Evolutionary conservation across 2,113 vertebrate species (phyloP), one percentile per base, ranked within the genome.

Genomic region (Capricornis sumatraensis): DNA sequence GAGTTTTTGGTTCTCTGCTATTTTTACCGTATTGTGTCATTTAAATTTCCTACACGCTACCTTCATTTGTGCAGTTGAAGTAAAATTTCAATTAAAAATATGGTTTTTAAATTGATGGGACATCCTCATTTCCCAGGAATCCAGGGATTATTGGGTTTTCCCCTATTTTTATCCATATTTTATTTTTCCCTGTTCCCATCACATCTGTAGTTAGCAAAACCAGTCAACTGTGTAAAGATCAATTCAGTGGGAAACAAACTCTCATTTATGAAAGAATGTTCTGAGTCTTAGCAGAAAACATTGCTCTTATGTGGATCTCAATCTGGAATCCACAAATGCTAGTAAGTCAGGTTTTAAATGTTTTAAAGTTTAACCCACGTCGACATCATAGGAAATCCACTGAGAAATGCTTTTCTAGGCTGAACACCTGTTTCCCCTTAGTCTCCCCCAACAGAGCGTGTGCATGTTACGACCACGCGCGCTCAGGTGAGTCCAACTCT

Each of bases 21-120:
- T 99, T 99, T 99, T 99, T 99, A 99, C 97, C 95, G 89, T 99
- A 98, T 98, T 99, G 98, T 99, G 30, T 79, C 98, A 97, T 99
- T 99, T 99, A 99, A 98, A 99, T 99, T 99, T 99, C 99, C 99
- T 99, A 99, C 99, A 99, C 98, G 99, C 99, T 99, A 99, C 99
- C 99, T 99, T 99, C 99, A 98, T 99, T 99, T 99, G 99, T 99
- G 99, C 98, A 98, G 99, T 99, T 99, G 98, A 99, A 99, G 99
- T 99, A 99, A 99, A 99, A 99, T 99, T 99, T 99, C 99, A 99
- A 99, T 99, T 99, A 14, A 30, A 90, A 79, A 62, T 60, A 13
- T 30, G 62, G 28, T 53, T 81, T 36, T 62, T 91, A 85, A 85
- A 79, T 88, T 81, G 45, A 79, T 89, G 45, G 55, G 50, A 15